Evolutionary conservation across 2,113 vertebrate species (phyloP), one percentile per base, ranked within the genome.

Genomic region (Genyomyrus donnyi): DNA sequence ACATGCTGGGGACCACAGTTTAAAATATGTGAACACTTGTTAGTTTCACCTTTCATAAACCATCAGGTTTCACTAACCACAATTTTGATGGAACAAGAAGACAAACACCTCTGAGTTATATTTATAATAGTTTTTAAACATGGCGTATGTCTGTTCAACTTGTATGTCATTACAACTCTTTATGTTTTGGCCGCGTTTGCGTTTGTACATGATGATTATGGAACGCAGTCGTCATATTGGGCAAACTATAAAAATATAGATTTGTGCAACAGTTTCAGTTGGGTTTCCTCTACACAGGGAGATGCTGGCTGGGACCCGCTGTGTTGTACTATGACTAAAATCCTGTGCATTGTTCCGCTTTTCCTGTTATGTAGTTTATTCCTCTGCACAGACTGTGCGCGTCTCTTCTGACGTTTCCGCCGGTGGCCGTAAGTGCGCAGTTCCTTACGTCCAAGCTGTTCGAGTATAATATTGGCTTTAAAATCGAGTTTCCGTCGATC

Each of bases 281-380:
- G 35, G 17, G 74, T 42, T 80, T 80, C 74, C n/a, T 6, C 74
- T 42, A 42, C 39, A 42, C 4, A 35, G 15, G 15, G 70, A 77
- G 31, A 39, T 42, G 74, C 35, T 6, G 31, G 74, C 35, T n/a
- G 35, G 74, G 13, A 31, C 31, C 15, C 15, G 35, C 74, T 42
- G 13, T 80, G 31, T 5, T 80, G 31, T 42, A 80, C 35, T 80
- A 42, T 80, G 35, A 80, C 74, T 42, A 42, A 80, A 80, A 80
- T 80, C 74, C 74, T 85, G 83, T 85, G 90, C 56, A 93, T 92
- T 92, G 91, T 92, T 74, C 89, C 90, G 74, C 42, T 88, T 91
- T 91, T 93, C 92, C 92, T 93, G 92, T 92, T 93, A 88, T 91
- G 58, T 53, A 52, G 10, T 90, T 88, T 85, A 50, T 85, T 87